These are phyloP conservation scores for Gymnogyps californianus DNA, from an alignment of 2,113 vertebrate species.

Conservation along the genomic window DNA sequence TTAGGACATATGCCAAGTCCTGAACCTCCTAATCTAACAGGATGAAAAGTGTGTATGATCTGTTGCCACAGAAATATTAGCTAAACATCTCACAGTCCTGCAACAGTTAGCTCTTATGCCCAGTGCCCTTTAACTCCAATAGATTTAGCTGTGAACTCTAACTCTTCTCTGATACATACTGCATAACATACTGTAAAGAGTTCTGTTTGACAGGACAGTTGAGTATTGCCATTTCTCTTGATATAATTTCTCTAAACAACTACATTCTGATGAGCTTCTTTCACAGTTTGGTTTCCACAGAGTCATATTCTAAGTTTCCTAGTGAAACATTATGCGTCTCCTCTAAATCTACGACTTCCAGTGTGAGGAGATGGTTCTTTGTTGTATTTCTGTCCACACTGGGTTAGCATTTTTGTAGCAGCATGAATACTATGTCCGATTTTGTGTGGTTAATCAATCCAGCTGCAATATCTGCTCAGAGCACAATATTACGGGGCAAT, in stretches of 20 bases:
- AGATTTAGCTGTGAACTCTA: background rate
- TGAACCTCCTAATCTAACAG: background rate
- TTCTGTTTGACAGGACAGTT: background rate
- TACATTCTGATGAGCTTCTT: background rate
- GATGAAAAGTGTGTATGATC: background rate
- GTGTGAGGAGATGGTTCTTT: background rate
- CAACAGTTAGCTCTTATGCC: background rate
- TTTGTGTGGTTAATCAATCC: background rate
- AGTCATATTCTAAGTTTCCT: background rate
- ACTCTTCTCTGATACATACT: background rate
- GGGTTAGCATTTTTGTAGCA: background rate
- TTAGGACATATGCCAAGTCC: background rate
- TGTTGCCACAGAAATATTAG: background rate
- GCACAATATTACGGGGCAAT: background rate
- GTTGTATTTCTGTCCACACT: background rate
- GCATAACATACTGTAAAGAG: background rate
- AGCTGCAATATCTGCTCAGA: background rate
- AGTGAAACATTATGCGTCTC: background rate
- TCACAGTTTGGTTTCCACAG: background rate
- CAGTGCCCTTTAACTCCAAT: background rate
- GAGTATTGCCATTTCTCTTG: background rate
- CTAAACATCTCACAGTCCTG: background rate
- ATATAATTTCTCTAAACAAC: background rate
- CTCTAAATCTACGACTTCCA: background rate
- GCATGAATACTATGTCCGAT: background rate